A percentile compares a stretch with the other conserved stretches of the same genome.
These are phyloP conservation scores for Grapholita molesta DNA, from an alignment of 1,140 invertebrate species.

Conservation along the genomic window DNA sequence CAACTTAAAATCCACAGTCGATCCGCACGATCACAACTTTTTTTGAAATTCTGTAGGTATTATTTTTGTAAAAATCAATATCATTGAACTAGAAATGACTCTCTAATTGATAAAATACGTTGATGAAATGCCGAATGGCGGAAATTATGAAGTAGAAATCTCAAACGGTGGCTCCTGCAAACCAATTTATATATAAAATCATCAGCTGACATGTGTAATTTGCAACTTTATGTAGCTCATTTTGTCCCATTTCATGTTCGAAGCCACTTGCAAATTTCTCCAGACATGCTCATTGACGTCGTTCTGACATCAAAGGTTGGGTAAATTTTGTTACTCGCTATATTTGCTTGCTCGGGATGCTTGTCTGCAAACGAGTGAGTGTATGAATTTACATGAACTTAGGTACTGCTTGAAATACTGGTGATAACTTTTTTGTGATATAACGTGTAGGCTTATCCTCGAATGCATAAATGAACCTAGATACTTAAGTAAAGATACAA, in stretches of 20 bases:
- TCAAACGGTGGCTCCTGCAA: not conserved
- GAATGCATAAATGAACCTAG: not conserved
- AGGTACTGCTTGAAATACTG: not conserved
- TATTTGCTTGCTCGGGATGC: not conserved
- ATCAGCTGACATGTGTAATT: conserved; percentile 1
- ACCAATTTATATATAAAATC: not conserved
- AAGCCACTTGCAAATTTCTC: conserved; percentile 15
- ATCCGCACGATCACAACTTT: no score
- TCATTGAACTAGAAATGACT: no score
- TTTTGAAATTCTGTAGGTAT: no score
- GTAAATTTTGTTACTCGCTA: conserved; percentile 14
- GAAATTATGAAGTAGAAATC: not conserved
- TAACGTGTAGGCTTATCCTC: not conserved
- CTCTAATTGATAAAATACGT: no score
- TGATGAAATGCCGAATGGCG: not conserved
- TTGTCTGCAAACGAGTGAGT: conserved; percentile 5
- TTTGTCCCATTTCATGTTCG: conserved; percentile 11
- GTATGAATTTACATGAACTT: not conserved
- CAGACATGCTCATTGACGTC: conserved; percentile 8
- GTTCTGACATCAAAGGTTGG: conserved; percentile 1
- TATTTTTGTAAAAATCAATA: no score
- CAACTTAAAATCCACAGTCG: no score
- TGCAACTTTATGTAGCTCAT: conserved; percentile 10
- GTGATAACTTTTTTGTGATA: not conserved
- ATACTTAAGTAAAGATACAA: not conserved